A percentile compares a stretch with the other conserved stretches of the same genome.
These are phyloP conservation scores for Pelagia noctiluca DNA, from an alignment of 30 jellyfish, hydroid and myxozoan species.

Conservation along the genomic window DNA sequence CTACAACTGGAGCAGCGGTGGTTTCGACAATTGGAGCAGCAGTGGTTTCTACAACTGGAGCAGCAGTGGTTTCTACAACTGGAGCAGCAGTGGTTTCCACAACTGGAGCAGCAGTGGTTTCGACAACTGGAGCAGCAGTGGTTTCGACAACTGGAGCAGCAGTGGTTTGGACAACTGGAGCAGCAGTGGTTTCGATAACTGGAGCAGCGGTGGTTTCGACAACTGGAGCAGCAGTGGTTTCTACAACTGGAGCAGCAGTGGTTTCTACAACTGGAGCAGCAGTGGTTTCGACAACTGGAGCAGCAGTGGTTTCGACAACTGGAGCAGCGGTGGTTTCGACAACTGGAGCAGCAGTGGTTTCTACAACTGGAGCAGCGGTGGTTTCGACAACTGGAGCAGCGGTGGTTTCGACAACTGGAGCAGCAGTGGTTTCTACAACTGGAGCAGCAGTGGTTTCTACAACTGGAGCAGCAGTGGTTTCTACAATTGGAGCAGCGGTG, in stretches of 20 bases:
- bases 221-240: conserved; percentile 48
- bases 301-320: conserved; percentile 27
- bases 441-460: conserved; percentile 22
- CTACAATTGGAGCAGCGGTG: conserved; percentile 49
- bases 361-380: conserved; percentile 26
- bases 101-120: conserved; percentile 33
- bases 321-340: conserved; percentile 23
- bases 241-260: conserved; percentile 45
- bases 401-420: conserved; percentile 52
- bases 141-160: conserved; percentile 14
- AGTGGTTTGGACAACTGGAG: conserved; percentile 25
- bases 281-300: conserved; percentile 10
- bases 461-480: conserved; percentile 35
- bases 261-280: conserved; percentile 43
- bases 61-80: conserved; percentile 48
- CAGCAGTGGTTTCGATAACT: conserved; percentile 14
- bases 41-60: conserved; percentile 52
- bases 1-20: conserved; percentile 51
- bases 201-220: conserved; percentile 21
- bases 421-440: conserved; percentile 33
- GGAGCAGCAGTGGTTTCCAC: conserved; percentile 43
- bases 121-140: conserved; percentile 15
- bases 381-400: conserved; percentile 50
- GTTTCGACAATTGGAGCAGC: conserved; percentile 51
- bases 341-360: conserved; percentile 41